Conservation (phyloP, 35 echinoderm and acorn worm species). For the Ophiothrix spiculata region DNA sequence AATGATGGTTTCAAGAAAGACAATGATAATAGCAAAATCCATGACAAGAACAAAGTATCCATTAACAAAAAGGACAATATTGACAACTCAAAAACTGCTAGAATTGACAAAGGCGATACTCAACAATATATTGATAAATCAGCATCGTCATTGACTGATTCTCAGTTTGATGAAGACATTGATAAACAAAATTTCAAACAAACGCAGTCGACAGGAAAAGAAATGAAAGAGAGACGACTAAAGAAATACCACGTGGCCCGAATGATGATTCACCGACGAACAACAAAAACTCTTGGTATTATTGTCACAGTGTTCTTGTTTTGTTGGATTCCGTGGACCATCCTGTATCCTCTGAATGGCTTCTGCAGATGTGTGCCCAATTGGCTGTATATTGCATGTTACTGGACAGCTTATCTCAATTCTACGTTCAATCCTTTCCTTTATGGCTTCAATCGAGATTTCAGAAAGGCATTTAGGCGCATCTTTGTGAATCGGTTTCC, state of each 20-base stretch:
- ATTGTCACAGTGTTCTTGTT: slow-evolving; percentile 24
- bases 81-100: background rate
- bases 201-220: background rate
- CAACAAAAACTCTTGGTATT: slow-evolving; percentile 37
- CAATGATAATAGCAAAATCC: background rate
- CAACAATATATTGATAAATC: background rate
- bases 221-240: background rate
- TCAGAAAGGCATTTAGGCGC: slow-evolving; percentile 24
- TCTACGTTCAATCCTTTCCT: slow-evolving; percentile 48
- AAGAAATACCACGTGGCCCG: background rate
- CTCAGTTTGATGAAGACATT: background rate
- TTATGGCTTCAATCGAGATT: slow-evolving; percentile 46
- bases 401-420: slow-evolving; percentile 51
- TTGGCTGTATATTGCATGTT: slow-evolving; percentile 31
- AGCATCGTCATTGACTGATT: background rate
- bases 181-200: background rate
- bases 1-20: background rate
- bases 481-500: background rate
- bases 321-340: slow-evolving; percentile 29
- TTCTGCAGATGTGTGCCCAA: slow-evolving; percentile 41
- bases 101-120: background rate
- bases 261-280: slow-evolving; percentile 16
- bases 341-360: slow-evolving; percentile 35
- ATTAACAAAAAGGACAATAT: background rate
- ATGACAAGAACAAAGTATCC: background rate